A percentile compares a stretch with the other conserved stretches of the same genome.
phyloP scores from a whole-genome alignment of 2,797 vertebrate genomes.

The Diplodus sargus region DNA sequence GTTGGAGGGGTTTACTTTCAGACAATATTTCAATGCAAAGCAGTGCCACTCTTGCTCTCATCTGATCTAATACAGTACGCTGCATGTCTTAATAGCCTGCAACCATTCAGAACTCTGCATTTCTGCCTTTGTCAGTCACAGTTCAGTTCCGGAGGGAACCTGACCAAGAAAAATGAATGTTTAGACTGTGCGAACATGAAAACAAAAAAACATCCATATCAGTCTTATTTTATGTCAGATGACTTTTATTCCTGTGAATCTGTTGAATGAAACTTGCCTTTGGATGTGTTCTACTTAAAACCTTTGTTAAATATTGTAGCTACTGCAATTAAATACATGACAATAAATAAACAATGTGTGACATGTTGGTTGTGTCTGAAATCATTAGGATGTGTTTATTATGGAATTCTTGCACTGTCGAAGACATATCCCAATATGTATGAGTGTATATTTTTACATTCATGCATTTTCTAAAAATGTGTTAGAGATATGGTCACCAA shows the following conservation, averaged over 20 bases:
- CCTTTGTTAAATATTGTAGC: slow-evolving; percentile 83
- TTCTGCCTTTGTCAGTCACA: slow-evolving; percentile 76
- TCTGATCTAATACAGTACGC: slow-evolving; percentile 60
- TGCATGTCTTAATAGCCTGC: slow-evolving; percentile 84
- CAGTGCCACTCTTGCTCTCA: slow-evolving; percentile 67
- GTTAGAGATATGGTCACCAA: too few species aligned
- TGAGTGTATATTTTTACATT: background rate
- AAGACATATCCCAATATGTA: background rate
- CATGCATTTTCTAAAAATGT: background rate
- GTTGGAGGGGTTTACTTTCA: slow-evolving; percentile 59
- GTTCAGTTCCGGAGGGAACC: slow-evolving; percentile 56
- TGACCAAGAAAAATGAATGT: slow-evolving; percentile 78
- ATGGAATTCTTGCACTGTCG: background rate
- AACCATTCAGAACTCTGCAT: slow-evolving; percentile 72
- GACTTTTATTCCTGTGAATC: slow-evolving; percentile 60
- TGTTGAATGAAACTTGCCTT: slow-evolving; percentile 79
- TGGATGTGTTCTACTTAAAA: slow-evolving; percentile 77
- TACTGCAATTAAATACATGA: slow-evolving; percentile 77
- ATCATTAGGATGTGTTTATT: slow-evolving; percentile 3
- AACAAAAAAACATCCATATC: slow-evolving; percentile 67
- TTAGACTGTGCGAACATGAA: slow-evolving; percentile 69
- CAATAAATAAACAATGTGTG: slow-evolving; percentile 80
- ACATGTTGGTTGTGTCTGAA: slow-evolving; percentile 56
- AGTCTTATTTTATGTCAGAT: slow-evolving; percentile 76
- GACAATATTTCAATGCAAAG: slow-evolving; percentile 57